Evolutionary conservation across 2,888 invertebrate genomes (phyloP), one percentile per base, ranked within the genome.

Genomic region (Cosmia pyralina): DNA sequence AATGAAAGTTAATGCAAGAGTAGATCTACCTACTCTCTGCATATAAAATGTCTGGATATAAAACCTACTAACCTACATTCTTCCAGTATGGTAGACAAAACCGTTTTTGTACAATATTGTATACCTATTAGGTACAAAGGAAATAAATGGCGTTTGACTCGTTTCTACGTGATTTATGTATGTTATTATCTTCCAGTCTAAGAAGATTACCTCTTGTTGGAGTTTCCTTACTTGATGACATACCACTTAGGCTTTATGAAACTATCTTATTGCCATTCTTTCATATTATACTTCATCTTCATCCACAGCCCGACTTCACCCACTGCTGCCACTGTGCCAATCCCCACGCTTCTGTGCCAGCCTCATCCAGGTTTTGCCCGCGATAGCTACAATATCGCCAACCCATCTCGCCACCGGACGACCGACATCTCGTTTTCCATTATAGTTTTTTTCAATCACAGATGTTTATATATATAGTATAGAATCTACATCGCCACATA

Each of bases 121-220:
- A 55, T 64, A 50, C 62, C 34, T 34, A 34, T 34, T 34, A 34
- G 34, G 34, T 50, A 69, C 59, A 73, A 65, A 79, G 59, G 53
- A 63, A 66, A 66, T 46, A 62, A 50, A 63, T 67, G 64, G 17
- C 63, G 48, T 75, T 79, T 59, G 63, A 75, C 67, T 68, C 53
- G 52, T 41, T 81, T 75, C 41, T 53, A 13, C 52, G 59, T 62
- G 52, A 70, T n/a, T n/a, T n/a, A 65, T 50, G 58, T 69, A 52
- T 19, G 62, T 74, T 66, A 69, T 79, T 80, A 79, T 70, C 50
- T 65, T 44, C 6, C 38, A 58, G 57, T 10, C 46, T 44, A 41
- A 60, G 58, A 73, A 62, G 53, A n/a, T n/a, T n/a, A n/a, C 41
- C 13, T 68, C 50, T 48, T 58, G 41, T 69, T 50, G 41, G 55